phyloP scores from a whole-genome alignment of 2,113 vertebrate species.

The Neomonachus schauinslandi region DNA sequence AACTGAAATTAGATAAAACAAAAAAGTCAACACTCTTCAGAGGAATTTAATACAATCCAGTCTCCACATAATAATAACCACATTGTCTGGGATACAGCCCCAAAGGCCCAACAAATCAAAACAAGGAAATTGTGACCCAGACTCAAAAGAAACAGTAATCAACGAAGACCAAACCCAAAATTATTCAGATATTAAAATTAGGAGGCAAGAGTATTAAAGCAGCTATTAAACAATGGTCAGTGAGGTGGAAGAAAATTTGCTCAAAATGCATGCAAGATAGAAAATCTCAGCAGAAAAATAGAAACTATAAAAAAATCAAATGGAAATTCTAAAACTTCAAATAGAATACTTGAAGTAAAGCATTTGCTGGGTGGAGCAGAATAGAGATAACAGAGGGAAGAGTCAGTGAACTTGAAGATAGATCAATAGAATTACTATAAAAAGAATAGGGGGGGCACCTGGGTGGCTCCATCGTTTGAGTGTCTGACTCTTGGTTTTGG shows the following conservation, averaged over 20 bases:
- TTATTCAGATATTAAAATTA: not conserved
- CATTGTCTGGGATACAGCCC: not conserved
- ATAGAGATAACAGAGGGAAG: not conserved
- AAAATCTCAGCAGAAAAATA: not conserved
- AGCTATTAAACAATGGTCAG: conserved; percentile 2
- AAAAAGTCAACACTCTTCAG: not conserved
- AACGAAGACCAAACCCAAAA: not conserved
- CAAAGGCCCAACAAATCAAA: not conserved
- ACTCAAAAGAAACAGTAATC: conserved; percentile 16
- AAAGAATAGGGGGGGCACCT: not conserved
- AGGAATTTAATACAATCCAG: not conserved
- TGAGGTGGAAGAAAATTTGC: not conserved
- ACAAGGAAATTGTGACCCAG: not conserved
- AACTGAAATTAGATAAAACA: not conserved
- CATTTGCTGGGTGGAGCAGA: not conserved
- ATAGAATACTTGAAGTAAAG: conserved; percentile 39
- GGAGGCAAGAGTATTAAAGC: conserved; percentile 35
- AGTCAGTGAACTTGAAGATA: not conserved
- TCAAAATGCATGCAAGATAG: not conserved
- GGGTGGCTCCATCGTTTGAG: not conserved
- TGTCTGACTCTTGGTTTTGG: not conserved
- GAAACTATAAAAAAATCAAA: not conserved
- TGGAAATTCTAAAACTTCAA: not conserved
- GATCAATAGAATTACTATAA: not conserved
- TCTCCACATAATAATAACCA: not conserved